Percentiles rank a stretch among this genome's conserved stretches.
These are phyloP conservation scores for Corythornis leucogaster DNA, from an alignment of 2,797 vertebrate species.

Conservation along the genomic window DNA sequence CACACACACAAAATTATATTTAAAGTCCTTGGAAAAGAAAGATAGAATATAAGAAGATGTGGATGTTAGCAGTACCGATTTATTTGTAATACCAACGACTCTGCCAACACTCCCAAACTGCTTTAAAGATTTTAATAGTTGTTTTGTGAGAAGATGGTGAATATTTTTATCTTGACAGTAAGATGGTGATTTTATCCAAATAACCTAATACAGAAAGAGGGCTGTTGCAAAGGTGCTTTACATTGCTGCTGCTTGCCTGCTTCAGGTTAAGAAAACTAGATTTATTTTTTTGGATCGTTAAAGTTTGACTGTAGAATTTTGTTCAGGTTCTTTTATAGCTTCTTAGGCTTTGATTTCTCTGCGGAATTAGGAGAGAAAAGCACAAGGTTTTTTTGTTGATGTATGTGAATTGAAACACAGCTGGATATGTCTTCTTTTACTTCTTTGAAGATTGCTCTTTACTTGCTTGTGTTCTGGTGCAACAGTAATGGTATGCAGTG, in stretches of 20 bases:
- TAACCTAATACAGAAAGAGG: background rate
- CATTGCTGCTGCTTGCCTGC: background rate
- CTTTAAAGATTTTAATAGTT: background rate
- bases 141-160: background rate
- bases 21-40: background rate
- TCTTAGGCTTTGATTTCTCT: background rate
- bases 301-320: background rate
- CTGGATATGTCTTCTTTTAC: background rate
- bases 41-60: background rate
- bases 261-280: background rate
- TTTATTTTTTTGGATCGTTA: background rate
- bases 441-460: constrained; percentile 4
- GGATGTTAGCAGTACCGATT: background rate
- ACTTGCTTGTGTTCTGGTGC: background rate
- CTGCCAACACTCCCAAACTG: background rate
- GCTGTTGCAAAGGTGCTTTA: background rate
- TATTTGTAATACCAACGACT: background rate
- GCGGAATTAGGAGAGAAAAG: constrained; percentile 1
- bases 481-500: background rate
- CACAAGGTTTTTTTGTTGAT: background rate
- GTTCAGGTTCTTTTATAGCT: background rate
- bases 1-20: background rate
- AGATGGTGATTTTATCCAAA: background rate
- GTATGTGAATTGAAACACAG: background rate
- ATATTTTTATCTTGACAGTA: constrained; percentile 5